Evolutionary conservation across 2,113 vertebrate genomes (phyloP).

Genomic region (Macquaria australasica): DNA sequence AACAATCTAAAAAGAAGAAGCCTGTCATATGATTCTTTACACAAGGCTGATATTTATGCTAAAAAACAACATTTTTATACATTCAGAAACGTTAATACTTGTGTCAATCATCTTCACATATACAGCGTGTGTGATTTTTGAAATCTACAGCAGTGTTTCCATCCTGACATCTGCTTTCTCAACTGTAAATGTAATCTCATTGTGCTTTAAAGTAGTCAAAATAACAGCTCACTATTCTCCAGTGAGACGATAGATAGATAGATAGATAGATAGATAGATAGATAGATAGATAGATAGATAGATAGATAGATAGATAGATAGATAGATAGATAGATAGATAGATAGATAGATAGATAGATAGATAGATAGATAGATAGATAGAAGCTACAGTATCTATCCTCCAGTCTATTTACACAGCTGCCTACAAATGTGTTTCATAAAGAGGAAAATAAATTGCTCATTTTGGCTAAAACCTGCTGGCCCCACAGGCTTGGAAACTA

Average conservation of each 20-base stretch:
- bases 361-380: slow-evolving; percentile 43
- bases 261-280: slow-evolving; percentile 13
- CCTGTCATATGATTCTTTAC: slow-evolving; percentile 18
- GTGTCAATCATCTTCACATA: slow-evolving; percentile 42
- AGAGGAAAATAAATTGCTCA: slow-evolving; percentile 21
- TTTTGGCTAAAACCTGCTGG: slow-evolving; percentile 9
- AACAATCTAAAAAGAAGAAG: slow-evolving; percentile 23
- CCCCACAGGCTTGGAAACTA: slow-evolving; percentile 35
- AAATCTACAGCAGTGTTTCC: slow-evolving; percentile 35
- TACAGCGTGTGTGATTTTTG: slow-evolving; percentile 39
- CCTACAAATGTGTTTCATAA: slow-evolving; percentile 38
- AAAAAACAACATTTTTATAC: slow-evolving; percentile 29
- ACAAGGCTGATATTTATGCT: slow-evolving; percentile 5
- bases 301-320: slow-evolving; percentile 21
- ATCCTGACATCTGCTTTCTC: slow-evolving; percentile 4
- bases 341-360: slow-evolving; percentile 31
- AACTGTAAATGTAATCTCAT: slow-evolving; percentile 24
- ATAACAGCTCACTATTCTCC: slow-evolving; percentile 5
- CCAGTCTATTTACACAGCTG: slow-evolving; percentile 59
- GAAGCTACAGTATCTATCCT: neutral
- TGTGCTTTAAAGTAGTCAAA: slow-evolving; percentile 22
- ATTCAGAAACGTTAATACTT: slow-evolving; percentile 61
- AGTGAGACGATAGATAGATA: slow-evolving; percentile 36
- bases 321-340: neutral
- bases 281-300: slow-evolving; percentile 3